phyloP scores from a whole-genome alignment of 1,140 invertebrate genomes.

The Pantala flavescens region DNA sequence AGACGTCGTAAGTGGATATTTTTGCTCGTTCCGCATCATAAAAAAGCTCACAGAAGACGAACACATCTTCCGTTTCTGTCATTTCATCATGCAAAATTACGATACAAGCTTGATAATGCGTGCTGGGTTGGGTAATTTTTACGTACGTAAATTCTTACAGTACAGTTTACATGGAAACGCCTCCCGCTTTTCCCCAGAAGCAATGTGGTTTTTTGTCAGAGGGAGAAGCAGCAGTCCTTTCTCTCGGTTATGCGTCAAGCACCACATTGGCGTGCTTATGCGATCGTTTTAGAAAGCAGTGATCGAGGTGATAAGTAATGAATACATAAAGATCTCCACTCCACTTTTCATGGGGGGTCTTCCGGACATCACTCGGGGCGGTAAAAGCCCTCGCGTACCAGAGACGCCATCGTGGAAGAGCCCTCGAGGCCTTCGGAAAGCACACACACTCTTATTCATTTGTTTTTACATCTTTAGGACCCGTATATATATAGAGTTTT shows the following conservation, averaged over 20 bases:
- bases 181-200: neutral
- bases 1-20: neutral
- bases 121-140: neutral
- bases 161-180: too few relatives aligned
- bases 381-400: neutral
- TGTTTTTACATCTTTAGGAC: too few relatives aligned
- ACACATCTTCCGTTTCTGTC: neutral
- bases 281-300: neutral
- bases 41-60: neutral
- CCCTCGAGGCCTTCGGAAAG: too few relatives aligned
- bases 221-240: neutral
- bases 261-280: neutral
- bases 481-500: neutral
- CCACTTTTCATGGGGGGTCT: neutral
- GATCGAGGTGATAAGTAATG: neutral
- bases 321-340: neutral
- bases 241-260: neutral
- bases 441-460: too few relatives aligned
- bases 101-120: neutral
- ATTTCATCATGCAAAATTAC: neutral
- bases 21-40: neutral
- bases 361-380: neutral
- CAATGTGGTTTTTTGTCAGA: neutral
- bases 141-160: too few relatives aligned
- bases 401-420: too few relatives aligned